These are phyloP conservation scores for Catocala fraxini DNA, from an alignment of 2,888 invertebrate species.

Conservation along the genomic window DNA sequence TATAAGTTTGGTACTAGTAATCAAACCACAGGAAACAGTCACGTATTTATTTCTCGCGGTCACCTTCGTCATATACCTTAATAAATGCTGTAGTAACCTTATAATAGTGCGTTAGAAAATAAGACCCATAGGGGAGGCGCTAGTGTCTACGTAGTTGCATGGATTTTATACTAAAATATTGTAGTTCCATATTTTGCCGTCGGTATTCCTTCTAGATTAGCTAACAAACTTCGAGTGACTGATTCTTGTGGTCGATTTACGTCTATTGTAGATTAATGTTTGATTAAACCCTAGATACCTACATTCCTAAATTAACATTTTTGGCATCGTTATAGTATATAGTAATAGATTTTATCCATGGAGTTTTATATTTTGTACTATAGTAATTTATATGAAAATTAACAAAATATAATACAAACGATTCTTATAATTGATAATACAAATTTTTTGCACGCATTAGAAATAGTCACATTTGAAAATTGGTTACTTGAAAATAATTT, in stretches of 20 bases:
- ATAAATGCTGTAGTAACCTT: too few species aligned
- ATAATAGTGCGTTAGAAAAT: too few species aligned
- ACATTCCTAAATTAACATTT: constrained; percentile 52
- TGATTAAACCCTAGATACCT: constrained; percentile 41
- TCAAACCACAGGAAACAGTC: not conserved
- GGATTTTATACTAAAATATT: too few species aligned
- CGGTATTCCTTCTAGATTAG: too few species aligned
- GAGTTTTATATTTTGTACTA: constrained; percentile 37
- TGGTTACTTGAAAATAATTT: constrained; percentile 10
- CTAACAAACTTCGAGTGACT: not conserved
- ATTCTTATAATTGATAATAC: constrained; percentile 39
- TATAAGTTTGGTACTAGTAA: not conserved
- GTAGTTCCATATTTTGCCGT: too few species aligned
- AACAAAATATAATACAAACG: constrained; percentile 23
- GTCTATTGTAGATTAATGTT: constrained; percentile 20
- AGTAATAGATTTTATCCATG: constrained; percentile 31
- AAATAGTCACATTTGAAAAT: constrained; percentile 23
- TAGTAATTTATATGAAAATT: constrained; percentile 20
- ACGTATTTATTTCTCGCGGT: too few species aligned
- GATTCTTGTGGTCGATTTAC: not conserved
- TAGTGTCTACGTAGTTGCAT: too few species aligned
- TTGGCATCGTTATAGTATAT: constrained; percentile 37
- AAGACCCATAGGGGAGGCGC: too few species aligned
- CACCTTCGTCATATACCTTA: too few species aligned
- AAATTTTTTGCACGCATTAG: constrained; percentile 41